Percentiles rank a stretch among this genome's conserved stretches.
Conservation (phyloP, 2,888 invertebrate genomes). For the Archips xylosteana region DNA sequence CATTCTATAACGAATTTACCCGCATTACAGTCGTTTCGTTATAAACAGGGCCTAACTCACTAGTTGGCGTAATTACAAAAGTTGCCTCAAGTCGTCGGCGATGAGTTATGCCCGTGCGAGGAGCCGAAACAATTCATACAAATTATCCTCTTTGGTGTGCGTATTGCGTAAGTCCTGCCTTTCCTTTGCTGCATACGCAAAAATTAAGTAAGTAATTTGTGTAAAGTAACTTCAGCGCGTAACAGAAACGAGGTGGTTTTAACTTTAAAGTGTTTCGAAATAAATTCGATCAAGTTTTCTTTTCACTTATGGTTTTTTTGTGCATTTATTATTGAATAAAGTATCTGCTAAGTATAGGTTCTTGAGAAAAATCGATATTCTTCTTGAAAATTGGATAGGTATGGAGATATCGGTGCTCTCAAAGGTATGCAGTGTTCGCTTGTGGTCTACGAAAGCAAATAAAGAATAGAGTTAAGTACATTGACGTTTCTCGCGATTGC, state of each 20-base stretch:
- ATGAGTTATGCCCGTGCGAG: conserved; percentile 36
- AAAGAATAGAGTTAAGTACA: neutral
- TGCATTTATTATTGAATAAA: neutral
- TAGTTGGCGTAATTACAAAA: conserved; percentile 42
- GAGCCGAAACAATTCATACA: conserved; percentile 36
- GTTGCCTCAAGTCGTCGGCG: conserved; percentile 36
- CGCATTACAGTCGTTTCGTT: neutral
- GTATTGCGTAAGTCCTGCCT: conserved; percentile 29
- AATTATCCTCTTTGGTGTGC: conserved; percentile 37
- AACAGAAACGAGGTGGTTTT: neutral
- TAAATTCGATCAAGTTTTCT: too few relatives aligned
- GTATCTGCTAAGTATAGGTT: neutral
- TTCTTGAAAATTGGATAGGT: neutral
- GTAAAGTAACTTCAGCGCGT: neutral
- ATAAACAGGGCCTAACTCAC: conserved; percentile 7
- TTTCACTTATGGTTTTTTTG: neutral
- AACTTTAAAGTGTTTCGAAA: too few relatives aligned
- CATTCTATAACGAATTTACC: neutral
- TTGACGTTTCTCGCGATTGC: neutral
- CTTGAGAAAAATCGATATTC: neutral
- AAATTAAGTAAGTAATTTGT: conserved; percentile 5
- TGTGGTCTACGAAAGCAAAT: neutral
- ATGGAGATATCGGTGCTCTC: neutral
- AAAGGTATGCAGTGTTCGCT: neutral
- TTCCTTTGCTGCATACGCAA: conserved; percentile 21